Conservation (phyloP, 2,888 invertebrate species). For the Eledona agricola region DNA sequence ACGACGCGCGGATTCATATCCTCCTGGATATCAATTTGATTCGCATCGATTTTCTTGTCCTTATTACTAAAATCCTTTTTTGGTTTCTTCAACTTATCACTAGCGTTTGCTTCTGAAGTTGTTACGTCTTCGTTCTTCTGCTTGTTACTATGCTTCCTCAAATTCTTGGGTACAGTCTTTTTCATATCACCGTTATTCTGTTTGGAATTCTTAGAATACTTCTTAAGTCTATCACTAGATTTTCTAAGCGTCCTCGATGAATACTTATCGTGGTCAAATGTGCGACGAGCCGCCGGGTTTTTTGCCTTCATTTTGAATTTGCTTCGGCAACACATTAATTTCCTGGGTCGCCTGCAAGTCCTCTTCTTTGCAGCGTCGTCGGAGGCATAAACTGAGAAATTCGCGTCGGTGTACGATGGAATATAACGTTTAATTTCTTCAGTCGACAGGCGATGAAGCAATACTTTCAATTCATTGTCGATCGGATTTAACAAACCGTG, state of each 20-base stretch:
- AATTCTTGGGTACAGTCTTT: slow-evolving; percentile 12
- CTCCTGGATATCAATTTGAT: slow-evolving; percentile 6
- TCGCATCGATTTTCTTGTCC: slow-evolving; percentile 8
- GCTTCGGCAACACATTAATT: slow-evolving; percentile 26
- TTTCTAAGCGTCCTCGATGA: slow-evolving; percentile 8
- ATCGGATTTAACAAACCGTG: too few species aligned
- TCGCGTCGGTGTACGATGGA: slow-evolving; percentile 11
- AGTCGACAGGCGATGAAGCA: slow-evolving; percentile 24
- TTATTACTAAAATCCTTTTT: slow-evolving; percentile 22
- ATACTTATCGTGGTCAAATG: slow-evolving; percentile 20
- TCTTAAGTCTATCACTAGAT: slow-evolving; percentile 18
- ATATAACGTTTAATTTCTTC: slow-evolving; percentile 33
- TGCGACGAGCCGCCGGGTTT: slow-evolving; percentile 1
- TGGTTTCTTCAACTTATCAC: slow-evolving; percentile 24
- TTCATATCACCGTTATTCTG: slow-evolving; percentile 9
- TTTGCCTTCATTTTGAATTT: slow-evolving; percentile 12
- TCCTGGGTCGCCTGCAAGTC: slow-evolving; percentile 11
- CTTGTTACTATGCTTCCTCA: slow-evolving; percentile 7
- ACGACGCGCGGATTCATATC: slow-evolving; percentile 37
- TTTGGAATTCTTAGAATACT: slow-evolving; percentile 12
- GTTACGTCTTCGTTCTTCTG: slow-evolving; percentile 7
- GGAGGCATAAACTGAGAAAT: slow-evolving; percentile 13
- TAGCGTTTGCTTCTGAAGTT: slow-evolving; percentile 11
- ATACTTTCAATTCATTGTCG: slow-evolving; percentile 30
- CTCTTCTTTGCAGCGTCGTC: slow-evolving; percentile 7